Evolutionary conservation across 2,888 invertebrate species (phyloP).

Genomic region (Pyrrhosoma nymphula): DNA sequence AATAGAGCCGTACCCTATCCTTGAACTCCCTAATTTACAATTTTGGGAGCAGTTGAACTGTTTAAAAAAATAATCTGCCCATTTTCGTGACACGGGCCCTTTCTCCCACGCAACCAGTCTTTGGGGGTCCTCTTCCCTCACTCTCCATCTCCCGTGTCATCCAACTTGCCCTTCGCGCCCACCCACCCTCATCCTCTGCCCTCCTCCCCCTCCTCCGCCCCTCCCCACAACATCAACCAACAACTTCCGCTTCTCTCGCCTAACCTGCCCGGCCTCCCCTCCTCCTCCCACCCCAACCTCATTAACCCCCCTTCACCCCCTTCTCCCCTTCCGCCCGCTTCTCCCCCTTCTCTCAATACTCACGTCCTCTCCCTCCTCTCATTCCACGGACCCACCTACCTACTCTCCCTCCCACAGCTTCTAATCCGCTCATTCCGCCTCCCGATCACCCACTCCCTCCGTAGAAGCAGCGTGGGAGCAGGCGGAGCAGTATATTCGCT

Average conservation of each 20-base stretch:
- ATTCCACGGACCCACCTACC: neutral
- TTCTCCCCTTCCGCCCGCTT: neutral
- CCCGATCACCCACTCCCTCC: too few relatives aligned
- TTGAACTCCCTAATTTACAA: too few relatives aligned
- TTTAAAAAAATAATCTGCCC: neutral
- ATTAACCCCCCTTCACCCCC: constrained; percentile 2
- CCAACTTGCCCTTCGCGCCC: neutral
- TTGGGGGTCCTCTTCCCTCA: neutral
- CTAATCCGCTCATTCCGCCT: too few relatives aligned
- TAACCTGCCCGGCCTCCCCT: neutral
- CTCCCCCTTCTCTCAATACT: neutral
- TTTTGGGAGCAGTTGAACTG: neutral
- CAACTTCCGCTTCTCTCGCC: neutral
- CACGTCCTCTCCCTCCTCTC: neutral
- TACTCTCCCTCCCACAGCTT: too few relatives aligned
- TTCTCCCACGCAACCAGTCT: neutral
- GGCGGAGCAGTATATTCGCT: too few relatives aligned
- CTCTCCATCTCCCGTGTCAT: neutral
- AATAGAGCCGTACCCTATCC: too few relatives aligned
- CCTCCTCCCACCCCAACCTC: neutral
- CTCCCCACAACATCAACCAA: neutral
- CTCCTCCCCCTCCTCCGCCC: too few relatives aligned
- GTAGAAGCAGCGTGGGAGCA: too few relatives aligned
- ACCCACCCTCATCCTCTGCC: neutral
- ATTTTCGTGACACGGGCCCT: neutral